Evolutionary conservation across 1,140 invertebrate genomes (phyloP).

Genomic region (Dermatophagoides farinae): DNA sequence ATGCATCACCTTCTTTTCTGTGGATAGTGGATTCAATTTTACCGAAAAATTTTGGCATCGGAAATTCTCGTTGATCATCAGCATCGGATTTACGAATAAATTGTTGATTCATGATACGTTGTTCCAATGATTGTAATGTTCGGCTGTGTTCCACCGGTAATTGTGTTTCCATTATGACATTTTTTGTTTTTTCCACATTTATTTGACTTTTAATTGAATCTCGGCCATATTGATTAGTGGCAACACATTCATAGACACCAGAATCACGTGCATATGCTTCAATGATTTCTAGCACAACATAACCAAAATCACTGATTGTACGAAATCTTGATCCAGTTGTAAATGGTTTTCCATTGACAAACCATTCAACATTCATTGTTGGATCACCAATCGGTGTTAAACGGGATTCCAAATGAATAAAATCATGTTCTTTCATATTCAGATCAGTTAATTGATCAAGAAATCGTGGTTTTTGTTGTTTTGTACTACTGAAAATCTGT

Average conservation of each 20-base stretch:
- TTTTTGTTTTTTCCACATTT: constrained; percentile 43
- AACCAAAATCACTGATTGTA: constrained; percentile 65
- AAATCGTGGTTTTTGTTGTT: constrained; percentile 75
- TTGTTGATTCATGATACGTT: constrained; percentile 40
- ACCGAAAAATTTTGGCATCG: constrained; percentile 52
- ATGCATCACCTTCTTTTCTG: constrained; percentile 39
- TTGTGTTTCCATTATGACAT: constrained; percentile 73
- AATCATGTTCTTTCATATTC: constrained; percentile 48
- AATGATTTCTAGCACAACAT: constrained; percentile 71
- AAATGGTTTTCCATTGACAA: constrained; percentile 30
- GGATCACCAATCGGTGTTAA: constrained; percentile 76
- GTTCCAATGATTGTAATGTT: constrained; percentile 70
- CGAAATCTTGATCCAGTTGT: constrained; percentile 56
- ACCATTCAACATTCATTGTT: constrained; percentile 70
- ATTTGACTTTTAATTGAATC: constrained; percentile 63
- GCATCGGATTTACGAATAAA: constrained; percentile 59
- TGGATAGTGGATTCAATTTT: constrained; percentile 25
- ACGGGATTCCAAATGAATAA: constrained; percentile 41
- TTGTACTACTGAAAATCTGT: constrained; percentile 36
- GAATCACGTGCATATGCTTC: constrained; percentile 68
- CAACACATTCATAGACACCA: constrained; percentile 68
- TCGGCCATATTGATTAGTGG: constrained; percentile 70
- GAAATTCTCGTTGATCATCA: constrained; percentile 51
- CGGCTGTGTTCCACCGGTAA: constrained; percentile 63
- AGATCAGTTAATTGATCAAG: constrained; percentile 58